Percentiles rank a stretch among this genome's conserved stretches.
Conservation (phyloP, 1,140 invertebrate genomes). For the roundworm (Caenorhabditis elegans) region WBcel235 BX284602.5:7433501-7434000, state of each 20-base stretch:
- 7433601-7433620: neutral
- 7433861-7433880: too few species aligned
- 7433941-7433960: neutral
- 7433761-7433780: neutral
- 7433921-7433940: neutral
- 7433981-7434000: neutral
- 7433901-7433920: too few species aligned
- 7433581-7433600: neutral
- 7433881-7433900: too few species aligned
- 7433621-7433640: neutral
- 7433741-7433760: neutral
- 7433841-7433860: too few species aligned
- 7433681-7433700: constrained; percentile 11
- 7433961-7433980: neutral
- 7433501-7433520: neutral
- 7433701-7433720: constrained; percentile 9
- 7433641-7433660: constrained; percentile 13
- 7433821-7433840: too few species aligned
- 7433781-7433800: neutral
- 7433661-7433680: neutral
- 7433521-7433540: constrained; percentile 16
- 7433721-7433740: neutral
- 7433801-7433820: neutral
- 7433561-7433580: neutral
- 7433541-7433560: neutral